phyloP scores from a whole-genome alignment of 2,113 vertebrate species.

The Casuarius casuarius region DNA sequence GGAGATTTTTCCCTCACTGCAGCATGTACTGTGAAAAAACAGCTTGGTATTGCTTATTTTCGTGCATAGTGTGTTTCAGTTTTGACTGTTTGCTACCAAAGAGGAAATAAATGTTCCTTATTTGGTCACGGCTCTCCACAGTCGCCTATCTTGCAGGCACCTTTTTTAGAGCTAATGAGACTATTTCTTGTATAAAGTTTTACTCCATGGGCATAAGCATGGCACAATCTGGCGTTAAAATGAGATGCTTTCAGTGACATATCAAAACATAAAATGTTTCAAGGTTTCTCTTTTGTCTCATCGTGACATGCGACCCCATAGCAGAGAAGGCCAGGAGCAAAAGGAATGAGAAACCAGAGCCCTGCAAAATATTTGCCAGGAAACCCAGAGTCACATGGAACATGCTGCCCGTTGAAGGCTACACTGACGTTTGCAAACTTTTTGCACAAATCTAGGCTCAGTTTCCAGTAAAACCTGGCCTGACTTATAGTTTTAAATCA shows the following conservation, averaged over 20 bases:
- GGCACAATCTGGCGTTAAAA: background rate
- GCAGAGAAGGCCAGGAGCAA: background rate
- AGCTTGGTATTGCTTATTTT: constrained; percentile 42
- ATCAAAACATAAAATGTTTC: background rate
- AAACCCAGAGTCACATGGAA: background rate
- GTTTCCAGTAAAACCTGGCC: background rate
- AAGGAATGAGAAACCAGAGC: background rate
- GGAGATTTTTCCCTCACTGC: constrained; percentile 13
- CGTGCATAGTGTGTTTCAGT: background rate
- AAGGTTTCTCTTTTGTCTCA: background rate
- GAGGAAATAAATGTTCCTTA: constrained; percentile 24
- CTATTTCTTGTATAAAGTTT: background rate
- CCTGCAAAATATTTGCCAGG: background rate
- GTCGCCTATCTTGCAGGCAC: background rate
- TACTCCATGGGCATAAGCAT: rapidly evolving
- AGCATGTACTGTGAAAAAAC: constrained; percentile 22
- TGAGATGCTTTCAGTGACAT: background rate
- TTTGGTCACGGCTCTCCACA: background rate
- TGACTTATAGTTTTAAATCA: background rate
- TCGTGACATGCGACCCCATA: background rate
- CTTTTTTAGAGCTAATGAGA: background rate
- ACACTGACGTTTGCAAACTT: background rate
- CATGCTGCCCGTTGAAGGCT: background rate
- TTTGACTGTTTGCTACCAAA: constrained; percentile 41
- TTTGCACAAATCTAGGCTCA: background rate